These are phyloP conservation scores for Meles meles DNA, from an alignment of 2,113 vertebrate species.

Conservation along the genomic window DNA sequence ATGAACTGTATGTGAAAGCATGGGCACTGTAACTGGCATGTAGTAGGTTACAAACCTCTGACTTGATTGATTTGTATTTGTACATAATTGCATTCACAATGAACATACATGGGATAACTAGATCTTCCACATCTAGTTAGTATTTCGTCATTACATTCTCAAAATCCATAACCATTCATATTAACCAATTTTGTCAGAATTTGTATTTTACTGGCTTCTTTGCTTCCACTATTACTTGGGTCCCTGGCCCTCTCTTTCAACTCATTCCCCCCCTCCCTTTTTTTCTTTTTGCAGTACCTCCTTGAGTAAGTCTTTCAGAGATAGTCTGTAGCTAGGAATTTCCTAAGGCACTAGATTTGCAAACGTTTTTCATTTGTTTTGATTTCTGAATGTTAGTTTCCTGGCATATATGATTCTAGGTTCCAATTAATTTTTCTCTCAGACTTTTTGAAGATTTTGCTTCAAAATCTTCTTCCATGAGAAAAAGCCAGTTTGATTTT, in stretches of 20 bases:
- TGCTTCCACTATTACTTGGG: neutral
- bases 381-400: neutral
- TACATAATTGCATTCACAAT: neutral
- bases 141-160: neutral
- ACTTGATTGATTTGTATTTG: neutral
- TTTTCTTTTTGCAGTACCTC: neutral
- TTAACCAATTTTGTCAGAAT: neutral
- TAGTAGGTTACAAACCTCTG: neutral
- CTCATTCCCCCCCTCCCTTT: neutral
- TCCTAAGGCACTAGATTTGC: neutral
- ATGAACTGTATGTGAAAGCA: neutral
- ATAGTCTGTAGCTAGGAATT: neutral
- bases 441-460: neutral
- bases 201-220: neutral
- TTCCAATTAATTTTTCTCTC: neutral
- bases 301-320: slow-evolving; percentile 19
- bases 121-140: neutral
- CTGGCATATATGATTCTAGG: neutral
- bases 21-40: neutral
- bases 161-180: neutral
- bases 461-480: neutral
- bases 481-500: neutral
- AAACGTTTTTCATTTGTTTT: neutral
- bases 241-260: neutral
- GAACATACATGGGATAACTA: neutral